These are phyloP conservation scores for Heliconius hewitsoni DNA, from an alignment of 1,140 invertebrate species.

Conservation along the genomic window DNA sequence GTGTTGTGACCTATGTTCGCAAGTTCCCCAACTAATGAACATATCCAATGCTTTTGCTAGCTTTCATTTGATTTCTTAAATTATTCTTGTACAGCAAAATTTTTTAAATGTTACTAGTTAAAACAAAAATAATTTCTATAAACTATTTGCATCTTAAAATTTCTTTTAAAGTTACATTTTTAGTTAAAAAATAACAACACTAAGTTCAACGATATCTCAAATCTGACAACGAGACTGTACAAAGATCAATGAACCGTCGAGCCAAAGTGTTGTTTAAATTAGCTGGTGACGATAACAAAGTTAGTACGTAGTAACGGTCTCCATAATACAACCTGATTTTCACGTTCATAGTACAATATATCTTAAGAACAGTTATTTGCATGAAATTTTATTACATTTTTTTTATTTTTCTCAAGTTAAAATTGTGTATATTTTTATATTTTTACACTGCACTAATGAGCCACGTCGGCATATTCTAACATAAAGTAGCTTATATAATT, in stretches of 20 bases:
- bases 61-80: neutral
- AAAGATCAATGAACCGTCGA: conserved; percentile 35
- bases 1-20: no score
- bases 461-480: no score
- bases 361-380: neutral
- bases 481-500: no score
- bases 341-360: neutral
- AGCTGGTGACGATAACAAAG: conserved; percentile 42
- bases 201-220: conserved; percentile 30
- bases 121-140: neutral
- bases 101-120: neutral
- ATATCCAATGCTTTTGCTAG: neutral
- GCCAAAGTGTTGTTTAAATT: conserved; percentile 36
- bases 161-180: neutral
- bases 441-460: no score
- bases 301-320: conserved; percentile 39
- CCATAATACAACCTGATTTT: conserved; percentile 19
- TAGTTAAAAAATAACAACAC: neutral
- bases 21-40: neutral
- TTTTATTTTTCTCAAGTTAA: no score
- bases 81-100: neutral
- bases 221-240: conserved; percentile 19
- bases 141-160: neutral
- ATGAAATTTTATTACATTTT: neutral
- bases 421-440: no score